These are phyloP conservation scores for Schizopygopsis pylzovi DNA, from an alignment of 2,797 vertebrate species.

Conservation along the genomic window DNA sequence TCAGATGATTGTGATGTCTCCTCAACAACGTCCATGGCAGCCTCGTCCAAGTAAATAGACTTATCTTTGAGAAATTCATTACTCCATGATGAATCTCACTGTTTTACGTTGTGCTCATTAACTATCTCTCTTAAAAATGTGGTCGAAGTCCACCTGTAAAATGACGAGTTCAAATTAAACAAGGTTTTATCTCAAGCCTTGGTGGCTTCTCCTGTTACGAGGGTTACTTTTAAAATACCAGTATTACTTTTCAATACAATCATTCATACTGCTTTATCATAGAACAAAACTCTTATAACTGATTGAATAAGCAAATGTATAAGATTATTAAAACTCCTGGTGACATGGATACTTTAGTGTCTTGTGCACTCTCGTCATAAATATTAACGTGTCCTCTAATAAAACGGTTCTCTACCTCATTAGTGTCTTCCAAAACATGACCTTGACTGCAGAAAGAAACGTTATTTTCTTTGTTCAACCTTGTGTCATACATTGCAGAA, in stretches of 20 bases:
- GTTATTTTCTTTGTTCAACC: background rate
- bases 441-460: slow-evolving; percentile 1
- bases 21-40: slow-evolving; percentile 69
- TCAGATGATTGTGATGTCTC: slow-evolving; percentile 74
- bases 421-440: background rate
- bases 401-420: background rate
- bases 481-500: background rate
- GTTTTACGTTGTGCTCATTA: background rate
- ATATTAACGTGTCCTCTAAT: background rate
- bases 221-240: background rate
- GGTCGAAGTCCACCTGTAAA: background rate
- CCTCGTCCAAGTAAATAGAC: slow-evolving; percentile 77
- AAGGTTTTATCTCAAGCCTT: background rate
- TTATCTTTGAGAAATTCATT: slow-evolving; percentile 10
- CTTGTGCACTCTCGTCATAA: background rate
- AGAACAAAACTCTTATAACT: background rate
- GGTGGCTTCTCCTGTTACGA: background rate
- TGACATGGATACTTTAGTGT: background rate
- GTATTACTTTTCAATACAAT: background rate
- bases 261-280: background rate
- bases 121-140: background rate
- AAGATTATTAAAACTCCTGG: background rate
- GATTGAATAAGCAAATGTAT: background rate
- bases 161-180: background rate
- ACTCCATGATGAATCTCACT: too few relatives aligned